phyloP scores from a whole-genome alignment of 2,888 invertebrate genomes.

The Axea sp. region DNA sequence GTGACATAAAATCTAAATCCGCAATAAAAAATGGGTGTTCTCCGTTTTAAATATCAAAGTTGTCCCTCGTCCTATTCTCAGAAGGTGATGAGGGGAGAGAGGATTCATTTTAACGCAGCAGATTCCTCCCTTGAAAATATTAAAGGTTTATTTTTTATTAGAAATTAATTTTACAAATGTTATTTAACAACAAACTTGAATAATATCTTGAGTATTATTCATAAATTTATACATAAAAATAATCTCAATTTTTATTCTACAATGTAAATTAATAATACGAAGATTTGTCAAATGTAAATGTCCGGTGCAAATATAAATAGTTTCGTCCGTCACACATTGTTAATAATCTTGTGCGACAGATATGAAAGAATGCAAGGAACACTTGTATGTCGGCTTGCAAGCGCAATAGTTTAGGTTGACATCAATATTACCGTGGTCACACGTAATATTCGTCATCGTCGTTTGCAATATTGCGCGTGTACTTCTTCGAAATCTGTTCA shows the following conservation, averaged over 20 bases:
- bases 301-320: neutral
- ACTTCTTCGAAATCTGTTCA: conserved; percentile 18
- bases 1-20: too few relatives aligned
- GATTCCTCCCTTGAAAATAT: too few relatives aligned
- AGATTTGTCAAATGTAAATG: neutral
- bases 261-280: neutral
- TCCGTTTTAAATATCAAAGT: too few relatives aligned
- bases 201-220: too few relatives aligned
- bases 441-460: conserved; percentile 28
- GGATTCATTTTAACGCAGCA: too few relatives aligned
- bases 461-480: conserved; percentile 13
- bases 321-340: neutral
- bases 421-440: conserved; percentile 25
- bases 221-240: neutral
- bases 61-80: too few relatives aligned
- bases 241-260: too few relatives aligned
- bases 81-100: too few relatives aligned
- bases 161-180: too few relatives aligned
- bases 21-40: too few relatives aligned
- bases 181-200: too few relatives aligned
- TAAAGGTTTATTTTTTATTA: too few relatives aligned
- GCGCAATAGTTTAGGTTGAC: conserved; percentile 10
- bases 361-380: neutral
- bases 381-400: conserved; percentile 4
- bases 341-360: neutral